Conservation (phyloP, 2,888 invertebrate species). For the Drosophila suboccidentalis region DNA sequence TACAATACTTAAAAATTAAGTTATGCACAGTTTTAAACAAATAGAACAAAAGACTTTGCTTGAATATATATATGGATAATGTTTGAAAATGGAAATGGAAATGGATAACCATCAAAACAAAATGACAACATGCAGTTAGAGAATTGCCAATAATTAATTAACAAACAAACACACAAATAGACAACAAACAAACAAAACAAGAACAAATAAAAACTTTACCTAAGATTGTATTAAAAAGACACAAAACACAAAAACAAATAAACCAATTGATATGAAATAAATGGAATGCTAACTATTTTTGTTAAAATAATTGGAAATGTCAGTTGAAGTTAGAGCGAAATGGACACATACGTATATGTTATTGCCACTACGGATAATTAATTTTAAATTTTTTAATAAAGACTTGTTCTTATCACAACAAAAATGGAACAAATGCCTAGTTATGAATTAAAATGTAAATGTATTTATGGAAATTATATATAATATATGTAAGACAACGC, state of each 20-base stretch:
- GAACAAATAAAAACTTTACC: slow-evolving; percentile 71
- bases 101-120: slow-evolving; percentile 42
- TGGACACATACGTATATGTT: slow-evolving; percentile 54
- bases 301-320: slow-evolving; percentile 58
- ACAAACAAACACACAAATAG: slow-evolving; percentile 35
- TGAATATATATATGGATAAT: slow-evolving; percentile 40
- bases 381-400: slow-evolving; percentile 68
- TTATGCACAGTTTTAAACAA: slow-evolving; percentile 72
- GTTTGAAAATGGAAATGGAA: slow-evolving; percentile 41
- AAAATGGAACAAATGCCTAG: slow-evolving; percentile 59
- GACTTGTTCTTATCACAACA: slow-evolving; percentile 41
- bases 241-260: slow-evolving; percentile 16
- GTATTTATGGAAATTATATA: slow-evolving; percentile 73
- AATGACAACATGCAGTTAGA: slow-evolving; percentile 72
- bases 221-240: slow-evolving; percentile 76
- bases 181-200: slow-evolving; percentile 42
- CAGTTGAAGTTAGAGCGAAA: slow-evolving; percentile 20
- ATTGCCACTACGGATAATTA: slow-evolving; percentile 72
- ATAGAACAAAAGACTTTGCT: slow-evolving; percentile 74
- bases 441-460: slow-evolving; percentile 67
- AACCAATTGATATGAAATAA: slow-evolving; percentile 39
- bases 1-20: slow-evolving; percentile 52
- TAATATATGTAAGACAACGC: slow-evolving; percentile 73
- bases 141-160: slow-evolving; percentile 79
- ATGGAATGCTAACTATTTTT: slow-evolving; percentile 67